Evolutionary conservation across 2,113 vertebrate species (phyloP).

Genomic region (Pituophis catenifer): DNA sequence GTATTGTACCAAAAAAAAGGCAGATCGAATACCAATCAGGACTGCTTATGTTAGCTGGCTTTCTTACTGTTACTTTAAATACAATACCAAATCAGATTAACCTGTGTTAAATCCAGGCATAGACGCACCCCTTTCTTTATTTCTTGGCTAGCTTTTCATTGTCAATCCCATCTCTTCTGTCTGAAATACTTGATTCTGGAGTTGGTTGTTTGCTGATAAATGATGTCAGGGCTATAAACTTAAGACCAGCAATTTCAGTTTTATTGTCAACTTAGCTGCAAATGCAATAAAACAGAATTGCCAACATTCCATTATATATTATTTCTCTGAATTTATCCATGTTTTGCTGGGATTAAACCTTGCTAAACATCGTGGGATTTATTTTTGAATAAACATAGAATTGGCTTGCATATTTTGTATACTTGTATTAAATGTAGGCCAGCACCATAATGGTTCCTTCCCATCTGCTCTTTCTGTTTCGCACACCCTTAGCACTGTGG

Average conservation of each 20-base stretch:
- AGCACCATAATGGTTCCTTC: neutral
- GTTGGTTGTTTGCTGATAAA: neutral
- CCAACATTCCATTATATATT: neutral
- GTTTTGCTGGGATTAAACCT: neutral
- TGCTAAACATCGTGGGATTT: neutral
- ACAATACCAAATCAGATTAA: neutral
- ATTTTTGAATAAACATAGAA: neutral
- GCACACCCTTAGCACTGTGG: neutral
- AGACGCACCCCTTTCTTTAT: neutral
- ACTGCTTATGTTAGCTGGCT: conserved; percentile 11
- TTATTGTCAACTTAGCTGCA: neutral
- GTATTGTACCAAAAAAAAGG: conserved; percentile 27
- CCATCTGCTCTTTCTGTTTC: neutral
- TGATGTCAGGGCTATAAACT: neutral
- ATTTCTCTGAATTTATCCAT: neutral
- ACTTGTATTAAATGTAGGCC: neutral
- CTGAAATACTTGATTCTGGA: neutral
- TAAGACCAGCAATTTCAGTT: neutral
- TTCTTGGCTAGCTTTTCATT: neutral
- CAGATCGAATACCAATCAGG: conserved; percentile 5
- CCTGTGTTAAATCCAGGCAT: neutral
- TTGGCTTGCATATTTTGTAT: neutral
- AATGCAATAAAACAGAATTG: neutral
- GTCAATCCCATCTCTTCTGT: neutral
- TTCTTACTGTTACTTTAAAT: conserved; percentile 15